phyloP scores from a whole-genome alignment of 2,888 invertebrate genomes.

The Emesis russula region DNA sequence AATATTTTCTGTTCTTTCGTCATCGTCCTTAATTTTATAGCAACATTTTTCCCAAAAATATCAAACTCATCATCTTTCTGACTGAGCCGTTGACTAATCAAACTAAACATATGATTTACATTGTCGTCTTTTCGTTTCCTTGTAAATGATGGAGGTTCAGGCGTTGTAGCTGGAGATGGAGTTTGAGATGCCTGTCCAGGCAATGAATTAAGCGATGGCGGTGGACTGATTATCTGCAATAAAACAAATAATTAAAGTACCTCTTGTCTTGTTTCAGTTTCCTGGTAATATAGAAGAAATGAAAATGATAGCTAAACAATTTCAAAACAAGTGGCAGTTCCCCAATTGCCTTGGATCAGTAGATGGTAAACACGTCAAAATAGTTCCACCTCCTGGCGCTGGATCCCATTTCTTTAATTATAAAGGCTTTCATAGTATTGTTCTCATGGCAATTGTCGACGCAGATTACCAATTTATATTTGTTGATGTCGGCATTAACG shows the following conservation, averaged over 20 bases:
- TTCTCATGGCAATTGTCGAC: conserved; percentile 59
- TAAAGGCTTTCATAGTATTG: conserved; percentile 55
- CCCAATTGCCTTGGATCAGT: conserved; percentile 17
- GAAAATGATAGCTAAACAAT: conserved; percentile 38
- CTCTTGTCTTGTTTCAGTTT: conserved; percentile 49
- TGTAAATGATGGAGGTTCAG: conserved; percentile 27
- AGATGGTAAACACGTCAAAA: conserved; percentile 31
- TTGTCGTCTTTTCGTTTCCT: conserved; percentile 53
- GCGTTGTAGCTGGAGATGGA: conserved; percentile 40
- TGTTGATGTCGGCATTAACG: conserved; percentile 44
- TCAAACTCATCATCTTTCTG: conserved; percentile 47
- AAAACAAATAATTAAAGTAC: conserved; percentile 40
- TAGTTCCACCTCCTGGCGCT: conserved; percentile 48
- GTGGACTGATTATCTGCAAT: conserved; percentile 30
- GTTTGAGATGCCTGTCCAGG: conserved; percentile 32
- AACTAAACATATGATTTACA: conserved; percentile 36
- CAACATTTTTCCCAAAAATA: conserved; percentile 66
- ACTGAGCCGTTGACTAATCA: conserved; percentile 8
- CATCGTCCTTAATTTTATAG: conserved; percentile 62
- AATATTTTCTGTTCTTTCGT: conserved; percentile 62
- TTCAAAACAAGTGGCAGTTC: conserved; percentile 35
- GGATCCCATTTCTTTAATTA: conserved; percentile 52
- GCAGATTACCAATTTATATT: conserved; percentile 52
- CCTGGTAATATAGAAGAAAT: conserved; percentile 41
- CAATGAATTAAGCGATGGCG: conserved; percentile 11